These are phyloP conservation scores for Sitta europaea DNA, from an alignment of 2,113 vertebrate genomes.

Conservation along the genomic window DNA sequence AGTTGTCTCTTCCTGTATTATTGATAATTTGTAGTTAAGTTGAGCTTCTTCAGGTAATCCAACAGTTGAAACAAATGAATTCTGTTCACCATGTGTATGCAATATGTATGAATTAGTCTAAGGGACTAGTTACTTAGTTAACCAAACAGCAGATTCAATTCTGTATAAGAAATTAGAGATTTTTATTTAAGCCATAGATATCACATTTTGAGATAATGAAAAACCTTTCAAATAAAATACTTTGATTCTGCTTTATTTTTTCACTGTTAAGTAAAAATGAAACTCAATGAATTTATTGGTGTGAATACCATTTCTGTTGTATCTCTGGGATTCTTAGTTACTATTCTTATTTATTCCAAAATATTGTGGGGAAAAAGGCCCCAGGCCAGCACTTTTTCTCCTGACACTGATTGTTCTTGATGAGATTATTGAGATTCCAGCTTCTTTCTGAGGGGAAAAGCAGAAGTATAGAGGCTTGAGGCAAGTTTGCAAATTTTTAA, in stretches of 20 bases:
- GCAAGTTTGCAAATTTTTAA: background rate
- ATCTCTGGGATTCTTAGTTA: background rate
- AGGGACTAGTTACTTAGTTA: background rate
- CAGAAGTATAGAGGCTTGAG: background rate
- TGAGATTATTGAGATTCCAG: conserved; percentile 10
- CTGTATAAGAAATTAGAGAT: background rate
- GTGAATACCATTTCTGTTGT: background rate
- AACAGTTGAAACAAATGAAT: background rate
- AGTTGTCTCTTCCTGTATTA: background rate
- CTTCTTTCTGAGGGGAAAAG: background rate
- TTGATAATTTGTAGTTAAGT: background rate
- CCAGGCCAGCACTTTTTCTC: background rate
- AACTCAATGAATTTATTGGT: background rate
- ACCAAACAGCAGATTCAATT: background rate
- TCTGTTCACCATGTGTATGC: background rate
- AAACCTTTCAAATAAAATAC: background rate
- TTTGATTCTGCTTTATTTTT: conserved; percentile 12
- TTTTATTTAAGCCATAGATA: background rate
- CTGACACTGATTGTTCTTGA: background rate
- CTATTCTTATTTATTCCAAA: conserved; percentile 13
- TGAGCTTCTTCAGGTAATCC: background rate
- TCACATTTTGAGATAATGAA: background rate
- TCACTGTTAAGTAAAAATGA: conserved; percentile 36
- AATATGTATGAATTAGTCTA: background rate
- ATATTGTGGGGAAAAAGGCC: background rate